Evolutionary conservation across 30 jellyfish, hydroid and myxozoan genomes (phyloP), one percentile per base, ranked within the genome.

Genomic region (Rhopilema esculentum): DNA sequence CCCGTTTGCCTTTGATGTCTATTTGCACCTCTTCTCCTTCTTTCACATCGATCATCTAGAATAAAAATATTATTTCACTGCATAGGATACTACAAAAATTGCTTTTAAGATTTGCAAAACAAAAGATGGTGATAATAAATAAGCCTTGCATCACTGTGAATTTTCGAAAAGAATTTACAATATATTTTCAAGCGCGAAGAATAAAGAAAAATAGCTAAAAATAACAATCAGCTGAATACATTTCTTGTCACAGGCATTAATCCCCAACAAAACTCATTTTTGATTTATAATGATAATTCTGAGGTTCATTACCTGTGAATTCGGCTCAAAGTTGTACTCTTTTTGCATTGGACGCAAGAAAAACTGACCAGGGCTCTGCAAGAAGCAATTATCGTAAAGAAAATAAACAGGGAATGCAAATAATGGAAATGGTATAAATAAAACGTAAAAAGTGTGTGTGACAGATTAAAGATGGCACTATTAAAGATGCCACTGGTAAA

Each of bases 341-440:
- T 95, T 95, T 51, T 88, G 97, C 99, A 95, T 95, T 27, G 99
- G 99, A 18, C 97, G 88, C 49, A 95, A 27, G 64, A 88, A 95
- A 82, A 91, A 95, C 63, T 85, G 93, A 23, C 99, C 99, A 16
- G 99, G 99, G 22, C 96, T 88, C 98, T 93, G 66, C 22, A 51
- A 28, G 48, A 29, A 83, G 65, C 31, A 29, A 25, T 24, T 51
- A 31, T 0, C 16, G n/a, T 15, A 16, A 75, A 20, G 49, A 15
- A 40, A 23, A 19, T 7, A 16, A 24, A n/a, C n/a, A 17, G 0
- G 18, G 48, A 72, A 28, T 4, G 57, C 12, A 6, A 40, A n/a
- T n/a, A n/a, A n/a, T n/a, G n/a, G n/a, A n/a, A n/a, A n/a, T n/a
- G n/a, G n/a, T n/a, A n/a, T n/a, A n/a, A n/a, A n/a, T n/a, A n/a